phyloP scores from a whole-genome alignment of 2,888 invertebrate species.

The Napeogenes inachia region DNA sequence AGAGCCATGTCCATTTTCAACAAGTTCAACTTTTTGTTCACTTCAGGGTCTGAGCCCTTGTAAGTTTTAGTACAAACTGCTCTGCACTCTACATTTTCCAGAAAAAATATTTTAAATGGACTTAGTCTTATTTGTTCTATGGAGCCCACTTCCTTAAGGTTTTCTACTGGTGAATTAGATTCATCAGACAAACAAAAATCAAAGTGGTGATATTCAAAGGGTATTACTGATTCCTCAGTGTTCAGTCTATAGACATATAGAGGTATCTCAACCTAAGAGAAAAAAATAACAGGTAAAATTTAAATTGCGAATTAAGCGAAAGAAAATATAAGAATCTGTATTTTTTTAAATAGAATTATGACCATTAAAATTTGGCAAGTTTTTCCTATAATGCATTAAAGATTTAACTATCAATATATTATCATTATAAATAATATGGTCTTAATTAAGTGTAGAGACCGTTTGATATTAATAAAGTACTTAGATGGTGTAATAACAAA shows the following conservation, averaged over 20 bases:
- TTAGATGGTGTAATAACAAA: no score
- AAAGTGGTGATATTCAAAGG: slow-evolving; percentile 98
- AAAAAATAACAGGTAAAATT: slow-evolving; percentile 7
- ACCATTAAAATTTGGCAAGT: no score
- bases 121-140: slow-evolving; percentile 98
- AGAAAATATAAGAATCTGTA: not conserved
- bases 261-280: slow-evolving; percentile 89
- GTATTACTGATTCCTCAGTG: slow-evolving; percentile 98
- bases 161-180: slow-evolving; percentile 94
- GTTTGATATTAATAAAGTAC: no score
- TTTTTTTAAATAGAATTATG: not conserved
- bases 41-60: slow-evolving; percentile 78
- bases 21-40: slow-evolving; percentile 84
- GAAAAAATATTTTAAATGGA: slow-evolving; percentile 91
- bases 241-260: slow-evolving; percentile 97
- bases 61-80: slow-evolving; percentile 83
- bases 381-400: no score
- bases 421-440: no score
- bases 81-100: slow-evolving; percentile 82
- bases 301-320: not conserved
- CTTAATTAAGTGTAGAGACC: no score
- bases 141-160: slow-evolving; percentile 98
- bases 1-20: slow-evolving; percentile 94
- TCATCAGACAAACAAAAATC: slow-evolving; percentile 92
- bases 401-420: no score